Evolutionary conservation across 2,888 invertebrate species (phyloP).

Genomic region (Rhogogaster chlorosoma): DNA sequence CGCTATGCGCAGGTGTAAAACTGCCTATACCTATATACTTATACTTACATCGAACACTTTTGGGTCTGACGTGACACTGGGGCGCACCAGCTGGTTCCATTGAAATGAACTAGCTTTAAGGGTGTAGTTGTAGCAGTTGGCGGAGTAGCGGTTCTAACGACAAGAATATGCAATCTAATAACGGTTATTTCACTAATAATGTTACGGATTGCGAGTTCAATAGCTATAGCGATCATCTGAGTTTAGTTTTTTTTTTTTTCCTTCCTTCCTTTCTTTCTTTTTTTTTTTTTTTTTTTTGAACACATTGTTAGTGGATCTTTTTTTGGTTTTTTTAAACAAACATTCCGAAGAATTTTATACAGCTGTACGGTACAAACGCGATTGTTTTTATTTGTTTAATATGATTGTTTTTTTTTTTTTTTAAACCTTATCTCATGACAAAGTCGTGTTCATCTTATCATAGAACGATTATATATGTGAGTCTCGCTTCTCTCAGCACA

Average conservation of each 20-base stretch:
- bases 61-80: background rate
- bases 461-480: background rate
- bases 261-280: background rate
- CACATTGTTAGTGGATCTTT: background rate
- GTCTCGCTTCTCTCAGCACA: background rate
- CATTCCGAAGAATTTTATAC: background rate
- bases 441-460: conserved; percentile 25
- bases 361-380: background rate
- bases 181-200: background rate
- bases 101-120: background rate
- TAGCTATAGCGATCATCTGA: background rate
- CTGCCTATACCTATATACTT: background rate
- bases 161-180: background rate
- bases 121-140: background rate
- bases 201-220: background rate
- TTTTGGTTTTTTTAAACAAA: background rate
- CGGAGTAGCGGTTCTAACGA: background rate
- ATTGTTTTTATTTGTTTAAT: conserved; percentile 2
- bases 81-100: background rate
- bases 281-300: too few relatives aligned
- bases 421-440: conserved; percentile 23
- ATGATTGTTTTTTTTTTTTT: conserved; percentile 4
- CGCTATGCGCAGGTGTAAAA: background rate
- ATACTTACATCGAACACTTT: background rate
- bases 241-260: background rate